These are phyloP conservation scores for Abramis brama DNA, from an alignment of 2,113 vertebrate species.

Conservation along the genomic window DNA sequence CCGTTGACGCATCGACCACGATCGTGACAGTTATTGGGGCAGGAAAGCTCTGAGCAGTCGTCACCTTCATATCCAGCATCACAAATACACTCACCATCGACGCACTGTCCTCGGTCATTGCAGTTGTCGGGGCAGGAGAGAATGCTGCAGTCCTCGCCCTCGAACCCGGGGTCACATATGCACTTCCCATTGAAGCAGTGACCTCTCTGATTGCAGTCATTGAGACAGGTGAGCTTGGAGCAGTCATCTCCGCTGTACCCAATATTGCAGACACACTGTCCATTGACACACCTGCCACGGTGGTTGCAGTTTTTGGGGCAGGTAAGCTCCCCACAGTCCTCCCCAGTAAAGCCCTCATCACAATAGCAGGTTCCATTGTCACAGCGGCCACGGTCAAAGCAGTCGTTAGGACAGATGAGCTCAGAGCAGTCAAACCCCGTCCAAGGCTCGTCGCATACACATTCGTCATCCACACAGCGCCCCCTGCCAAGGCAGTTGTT, in stretches of 20 bases:
- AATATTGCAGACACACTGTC: constrained; percentile 83
- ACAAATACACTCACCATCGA: constrained; percentile 85
- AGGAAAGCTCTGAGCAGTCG: constrained; percentile 84
- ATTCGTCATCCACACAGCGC: constrained; percentile 88
- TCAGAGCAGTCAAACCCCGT: constrained; percentile 91
- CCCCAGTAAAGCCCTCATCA: constrained; percentile 85
- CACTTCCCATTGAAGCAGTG: constrained; percentile 85
- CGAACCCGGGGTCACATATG: constrained; percentile 85
- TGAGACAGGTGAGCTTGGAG: constrained; percentile 81
- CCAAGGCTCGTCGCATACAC: constrained; percentile 89
- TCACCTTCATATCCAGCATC: constrained; percentile 80
- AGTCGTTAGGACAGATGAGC: constrained; percentile 95
- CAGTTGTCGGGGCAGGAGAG: constrained; percentile 86
- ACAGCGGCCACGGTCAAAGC: constrained; percentile 94
- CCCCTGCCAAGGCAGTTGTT: constrained; percentile 89
- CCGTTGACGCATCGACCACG: constrained; percentile 81
- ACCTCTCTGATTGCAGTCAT: constrained; percentile 84
- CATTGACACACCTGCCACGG: constrained; percentile 83
- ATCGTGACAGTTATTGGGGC: constrained; percentile 82
- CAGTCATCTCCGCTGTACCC: constrained; percentile 89
- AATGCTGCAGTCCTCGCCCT: constrained; percentile 82
- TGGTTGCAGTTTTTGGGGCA: constrained; percentile 85
- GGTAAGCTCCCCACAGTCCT: constrained; percentile 86
- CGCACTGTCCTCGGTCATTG: constrained; percentile 78
- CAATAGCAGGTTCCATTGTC: constrained; percentile 92